Evolutionary conservation across 2,797 vertebrate species (phyloP).

Genomic region (Oreonectes daqikongensis): DNA sequence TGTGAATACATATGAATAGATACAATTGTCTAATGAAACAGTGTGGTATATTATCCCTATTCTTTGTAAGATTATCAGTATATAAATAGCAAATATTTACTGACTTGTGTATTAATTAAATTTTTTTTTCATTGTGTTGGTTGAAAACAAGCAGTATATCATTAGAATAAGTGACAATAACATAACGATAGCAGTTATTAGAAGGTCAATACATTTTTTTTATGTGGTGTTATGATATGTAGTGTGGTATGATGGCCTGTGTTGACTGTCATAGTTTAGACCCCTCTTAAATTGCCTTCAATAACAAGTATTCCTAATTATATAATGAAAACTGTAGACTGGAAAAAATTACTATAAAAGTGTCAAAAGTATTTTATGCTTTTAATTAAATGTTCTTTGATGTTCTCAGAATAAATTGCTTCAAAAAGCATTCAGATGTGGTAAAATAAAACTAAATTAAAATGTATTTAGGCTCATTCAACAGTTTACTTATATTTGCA

Average conservation of each 20-base stretch:
- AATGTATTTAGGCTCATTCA: constrained; percentile 10
- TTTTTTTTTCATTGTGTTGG: too few species aligned
- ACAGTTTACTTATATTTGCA: constrained; percentile 8
- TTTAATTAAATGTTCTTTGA: not conserved
- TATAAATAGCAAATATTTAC: too few species aligned
- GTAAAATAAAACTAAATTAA: constrained; percentile 2
- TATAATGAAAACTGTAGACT: not conserved
- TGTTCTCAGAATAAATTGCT: not conserved
- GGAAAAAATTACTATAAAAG: not conserved
- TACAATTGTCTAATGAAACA: too few species aligned
- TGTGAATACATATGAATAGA: too few species aligned
- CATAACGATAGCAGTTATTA: not conserved
- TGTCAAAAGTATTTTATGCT: not conserved
- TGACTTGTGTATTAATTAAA: too few species aligned
- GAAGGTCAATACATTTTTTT: not conserved
- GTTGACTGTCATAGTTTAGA: too few species aligned
- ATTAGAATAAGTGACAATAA: not conserved
- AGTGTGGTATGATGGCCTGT: too few species aligned
- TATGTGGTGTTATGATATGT: not conserved
- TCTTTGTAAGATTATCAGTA: too few species aligned
- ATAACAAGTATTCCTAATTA: not conserved
- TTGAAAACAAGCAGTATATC: not conserved
- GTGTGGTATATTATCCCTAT: too few species aligned
- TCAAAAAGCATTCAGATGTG: not conserved
- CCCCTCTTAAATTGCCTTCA: not conserved